Evolutionary conservation across 2,113 vertebrate genomes (phyloP).

Genomic region (Calidris pygmaea): DNA sequence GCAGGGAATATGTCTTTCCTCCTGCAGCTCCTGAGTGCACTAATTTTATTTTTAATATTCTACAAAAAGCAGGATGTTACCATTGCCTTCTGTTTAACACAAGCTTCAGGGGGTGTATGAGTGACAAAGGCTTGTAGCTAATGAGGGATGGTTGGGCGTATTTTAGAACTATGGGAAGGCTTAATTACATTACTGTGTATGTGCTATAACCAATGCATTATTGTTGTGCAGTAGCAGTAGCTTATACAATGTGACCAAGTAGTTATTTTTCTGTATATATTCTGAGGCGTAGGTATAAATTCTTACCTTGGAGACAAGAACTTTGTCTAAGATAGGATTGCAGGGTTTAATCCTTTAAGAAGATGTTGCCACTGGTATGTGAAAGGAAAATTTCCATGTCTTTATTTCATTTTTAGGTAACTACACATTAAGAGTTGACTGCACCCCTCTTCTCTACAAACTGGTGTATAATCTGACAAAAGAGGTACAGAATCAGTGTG

Average conservation of each 20-base stretch:
- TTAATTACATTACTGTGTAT: not conserved
- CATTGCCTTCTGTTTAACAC: not conserved
- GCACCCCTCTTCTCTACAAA: conserved; percentile 89
- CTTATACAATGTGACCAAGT: not conserved
- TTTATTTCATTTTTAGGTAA: conserved; percentile 83
- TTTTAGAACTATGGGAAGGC: not conserved
- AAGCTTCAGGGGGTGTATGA: not conserved
- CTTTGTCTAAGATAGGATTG: not conserved
- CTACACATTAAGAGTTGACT: conserved; percentile 95
- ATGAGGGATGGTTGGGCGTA: not conserved
- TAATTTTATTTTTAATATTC: not conserved
- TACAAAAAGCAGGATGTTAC: not conserved
- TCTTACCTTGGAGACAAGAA: not conserved
- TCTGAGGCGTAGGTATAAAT: not conserved
- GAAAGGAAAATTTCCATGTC: not conserved
- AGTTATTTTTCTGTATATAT: not conserved
- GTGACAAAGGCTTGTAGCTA: not conserved
- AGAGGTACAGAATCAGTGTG: conserved; percentile 75
- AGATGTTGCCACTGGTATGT: not conserved
- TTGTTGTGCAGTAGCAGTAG: not conserved
- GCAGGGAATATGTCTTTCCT: not conserved
- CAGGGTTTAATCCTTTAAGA: not conserved
- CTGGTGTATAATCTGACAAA: conserved; percentile 90
- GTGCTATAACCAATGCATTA: not conserved
- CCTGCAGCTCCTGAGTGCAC: not conserved